Percentiles rank a stretch among this genome's conserved stretches.
These are phyloP conservation scores for Bettongia penicillata DNA, from an alignment of 2,113 vertebrate genomes.

Conservation along the genomic window DNA sequence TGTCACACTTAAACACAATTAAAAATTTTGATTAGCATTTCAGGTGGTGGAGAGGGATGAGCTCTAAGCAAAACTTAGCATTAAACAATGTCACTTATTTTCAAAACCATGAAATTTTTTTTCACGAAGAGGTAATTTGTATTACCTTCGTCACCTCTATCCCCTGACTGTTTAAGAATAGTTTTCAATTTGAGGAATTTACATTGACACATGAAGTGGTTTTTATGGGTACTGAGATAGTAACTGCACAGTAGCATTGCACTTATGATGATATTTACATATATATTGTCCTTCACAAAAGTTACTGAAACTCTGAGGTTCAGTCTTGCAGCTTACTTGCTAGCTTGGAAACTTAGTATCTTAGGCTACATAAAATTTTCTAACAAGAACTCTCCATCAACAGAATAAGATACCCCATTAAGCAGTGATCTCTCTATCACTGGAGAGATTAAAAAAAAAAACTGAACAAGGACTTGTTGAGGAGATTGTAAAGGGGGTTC, in stretches of 20 bases:
- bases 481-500: neutral
- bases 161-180: neutral
- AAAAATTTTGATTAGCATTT: neutral
- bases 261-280: neutral
- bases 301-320: neutral
- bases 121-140: neutral
- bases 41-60: neutral
- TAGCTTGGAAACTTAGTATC: neutral
- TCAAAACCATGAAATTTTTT: neutral
- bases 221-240: neutral
- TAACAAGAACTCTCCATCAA: neutral
- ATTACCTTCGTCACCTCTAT: neutral
- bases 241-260: neutral
- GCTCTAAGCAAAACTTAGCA: neutral
- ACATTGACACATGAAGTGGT: neutral
- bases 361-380: neutral
- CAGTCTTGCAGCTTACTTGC: neutral
- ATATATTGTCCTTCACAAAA: neutral
- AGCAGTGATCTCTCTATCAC: neutral
- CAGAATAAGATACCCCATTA: neutral
- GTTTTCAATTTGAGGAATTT: neutral
- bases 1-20: neutral
- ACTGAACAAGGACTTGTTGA: neutral
- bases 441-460: neutral
- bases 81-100: neutral